Evolutionary conservation across 35 echinoderm and acorn worm genomes (phyloP).

Genomic region (Ophiothrix spiculata): DNA sequence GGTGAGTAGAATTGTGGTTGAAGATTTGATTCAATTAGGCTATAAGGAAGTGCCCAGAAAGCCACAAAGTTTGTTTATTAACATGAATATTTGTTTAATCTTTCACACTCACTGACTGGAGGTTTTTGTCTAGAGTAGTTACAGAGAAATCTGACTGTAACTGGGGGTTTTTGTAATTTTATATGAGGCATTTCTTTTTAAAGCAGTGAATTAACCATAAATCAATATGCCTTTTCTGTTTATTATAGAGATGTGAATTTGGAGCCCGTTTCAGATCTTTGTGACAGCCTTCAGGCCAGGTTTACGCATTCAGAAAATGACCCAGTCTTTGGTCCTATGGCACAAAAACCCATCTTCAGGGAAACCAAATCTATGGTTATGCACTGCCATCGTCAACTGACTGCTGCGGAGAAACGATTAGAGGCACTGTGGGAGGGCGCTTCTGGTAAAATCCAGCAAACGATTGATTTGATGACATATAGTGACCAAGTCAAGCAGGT

Average conservation of each 20-base stretch:
- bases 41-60: too few species aligned
- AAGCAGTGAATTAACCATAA: too few species aligned
- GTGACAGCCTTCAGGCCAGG: constrained; percentile 32
- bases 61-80: too few species aligned
- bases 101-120: too few species aligned
- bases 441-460: constrained; percentile 16
- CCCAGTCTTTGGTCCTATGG: constrained; percentile 45
- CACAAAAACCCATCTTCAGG: constrained; percentile 60
- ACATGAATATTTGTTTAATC: too few species aligned
- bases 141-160: too few species aligned
- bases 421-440: constrained; percentile 38
- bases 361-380: constrained; percentile 32
- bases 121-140: too few species aligned
- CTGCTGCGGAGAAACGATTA: constrained; percentile 17
- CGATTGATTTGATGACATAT: constrained; percentile 28
- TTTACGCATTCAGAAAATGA: constrained; percentile 60
- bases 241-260: constrained; percentile 56
- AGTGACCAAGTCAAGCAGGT: constrained; percentile 54
- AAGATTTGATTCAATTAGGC: too few species aligned
- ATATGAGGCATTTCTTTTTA: too few species aligned
- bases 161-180: too few species aligned
- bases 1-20: too few species aligned
- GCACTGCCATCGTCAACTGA: constrained; percentile 11
- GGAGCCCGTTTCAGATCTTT: constrained; percentile 33
- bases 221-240: too few species aligned